Base-by-base conservation (phyloP, 2,888 invertebrate species). In the Drosophila testacea region DNA sequence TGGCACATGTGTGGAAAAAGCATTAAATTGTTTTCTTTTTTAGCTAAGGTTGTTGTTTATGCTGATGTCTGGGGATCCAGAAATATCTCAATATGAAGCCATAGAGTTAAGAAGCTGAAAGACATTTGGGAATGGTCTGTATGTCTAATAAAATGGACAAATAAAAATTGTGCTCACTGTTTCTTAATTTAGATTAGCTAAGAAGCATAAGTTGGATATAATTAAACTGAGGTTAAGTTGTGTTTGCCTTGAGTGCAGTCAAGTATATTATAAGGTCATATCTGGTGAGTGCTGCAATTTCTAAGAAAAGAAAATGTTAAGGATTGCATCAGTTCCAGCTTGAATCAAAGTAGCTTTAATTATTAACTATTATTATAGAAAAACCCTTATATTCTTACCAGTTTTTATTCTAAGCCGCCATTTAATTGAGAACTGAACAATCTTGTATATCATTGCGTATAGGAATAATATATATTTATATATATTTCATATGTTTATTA, bases 401-500 rank as follows among this genome's bases (percentile, higher is more conserved):
- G 16, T 16, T 48, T 6, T 13, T 52, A 39, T 13, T 10, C 30
- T 27, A 51, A 42, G 13, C 32, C 54, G 5, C 32, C 32, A 42
- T 27, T 34, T 2, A 36, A 51, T 22, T n/a, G 11, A 36, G 27
- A 51, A 27, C 50, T 38, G 13, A 38, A 36, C 46, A 44, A 56
- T 55, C 32, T 10, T 22, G 4, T 44, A 30, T 41, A 32, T 76
- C 41, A 60, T 64, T 76, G 77, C 73, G 81, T 81, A 74, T 61
- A 69, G 41, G 59, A 69, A 76, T 73, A 71, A 60, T 69, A 57
- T 44, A 57, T 64, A 44, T 48, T 22, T 22, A 63, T 67, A 65
- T 79, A 78, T 79, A 82, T 74, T 72, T 84, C 11, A 57, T 81
- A 73, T 52, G 36, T 84, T 84, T 83, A 83, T 87, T 87, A 73